Conservation (phyloP, 2,888 invertebrate species). For the Sepiola atlantica region DNA sequence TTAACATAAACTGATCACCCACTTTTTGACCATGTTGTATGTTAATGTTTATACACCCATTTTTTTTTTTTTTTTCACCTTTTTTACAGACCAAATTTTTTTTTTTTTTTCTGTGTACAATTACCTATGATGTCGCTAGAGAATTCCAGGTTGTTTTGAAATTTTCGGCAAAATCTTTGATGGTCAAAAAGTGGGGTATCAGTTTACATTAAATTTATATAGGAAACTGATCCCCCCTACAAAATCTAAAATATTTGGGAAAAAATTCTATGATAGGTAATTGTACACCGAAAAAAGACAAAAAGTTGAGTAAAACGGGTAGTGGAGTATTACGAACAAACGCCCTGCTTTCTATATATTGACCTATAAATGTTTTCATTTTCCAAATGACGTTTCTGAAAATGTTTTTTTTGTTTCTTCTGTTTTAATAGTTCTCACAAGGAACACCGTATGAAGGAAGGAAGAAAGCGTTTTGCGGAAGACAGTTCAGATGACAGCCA, state of each 20-base stretch:
- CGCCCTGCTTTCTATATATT: background rate
- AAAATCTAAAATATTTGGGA: background rate
- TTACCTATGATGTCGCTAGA: too few species aligned
- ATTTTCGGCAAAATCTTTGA: too few species aligned
- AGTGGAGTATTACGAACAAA: too few species aligned
- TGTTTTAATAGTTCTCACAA: background rate
- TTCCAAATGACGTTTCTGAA: background rate
- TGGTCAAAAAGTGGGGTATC: too few species aligned
- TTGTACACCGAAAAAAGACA: background rate
- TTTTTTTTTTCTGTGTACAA: too few species aligned
- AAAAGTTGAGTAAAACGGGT: too few species aligned
- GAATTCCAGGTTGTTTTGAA: background rate
- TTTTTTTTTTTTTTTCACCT: too few species aligned
- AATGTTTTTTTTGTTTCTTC: background rate
- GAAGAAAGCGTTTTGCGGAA: slow-evolving; percentile 33
- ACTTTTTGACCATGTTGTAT: too few species aligned
- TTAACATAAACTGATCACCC: too few species aligned
- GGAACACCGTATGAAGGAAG: background rate
- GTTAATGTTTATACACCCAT: too few species aligned
- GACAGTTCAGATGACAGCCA: slow-evolving; percentile 36
- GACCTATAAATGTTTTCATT: background rate
- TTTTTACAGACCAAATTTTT: too few species aligned
- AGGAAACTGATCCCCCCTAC: background rate
- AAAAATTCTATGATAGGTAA: background rate
- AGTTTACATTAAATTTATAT: too few species aligned